Evolutionary conservation across 2,888 invertebrate species (phyloP), one percentile per base, ranked within the genome.

Genomic region (Leucophenga maculata): DNA sequence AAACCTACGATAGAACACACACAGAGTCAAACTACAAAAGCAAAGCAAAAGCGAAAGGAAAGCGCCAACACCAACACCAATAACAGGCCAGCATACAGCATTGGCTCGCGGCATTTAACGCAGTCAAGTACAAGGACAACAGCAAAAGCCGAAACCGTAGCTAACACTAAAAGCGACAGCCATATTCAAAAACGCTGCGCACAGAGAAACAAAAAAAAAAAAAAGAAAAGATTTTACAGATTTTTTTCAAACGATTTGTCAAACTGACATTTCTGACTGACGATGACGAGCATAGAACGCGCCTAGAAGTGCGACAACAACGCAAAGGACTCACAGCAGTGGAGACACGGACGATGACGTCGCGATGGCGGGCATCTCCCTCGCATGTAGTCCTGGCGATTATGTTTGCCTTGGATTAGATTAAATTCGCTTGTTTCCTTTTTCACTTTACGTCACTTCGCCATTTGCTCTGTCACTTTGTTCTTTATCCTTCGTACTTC

Each of bases 211-310:
- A 65, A 67, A 57, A 72, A 65, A 65, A 68, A 57, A 72, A 68
- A 65, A 50, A 46, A 52, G n/a, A 68, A 67, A 72, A 82, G 76
- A 81, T 81, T 79, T 77, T 72, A 74, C 82, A 83, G 80, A 84
- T 84, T 85, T 83, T 11, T 78, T 79, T 75, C 76, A 78, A 77
- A 78, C 81, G 82, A 80, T 86, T 86, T 86, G 82, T 86, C 86
- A 86, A 84, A 76, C 77, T 84, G 86, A 80, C 83, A 83, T 78
- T 81, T 83, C 72, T 74, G 69, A 52, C 67, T 68, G 59, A 60
- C 60, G 48, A 59, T 59, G 55, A 55, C 50, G 18, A n/a, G 50
- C 14, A 16, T 6, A 50, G 50, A 80, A 66, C 73, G 75, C 72
- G 75, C 72, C 62, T 52, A 68, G 50, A 11, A 55, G 65, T 20